phyloP scores from a whole-genome alignment of 2,888 invertebrate species.

The Dynastes grantii region DNA sequence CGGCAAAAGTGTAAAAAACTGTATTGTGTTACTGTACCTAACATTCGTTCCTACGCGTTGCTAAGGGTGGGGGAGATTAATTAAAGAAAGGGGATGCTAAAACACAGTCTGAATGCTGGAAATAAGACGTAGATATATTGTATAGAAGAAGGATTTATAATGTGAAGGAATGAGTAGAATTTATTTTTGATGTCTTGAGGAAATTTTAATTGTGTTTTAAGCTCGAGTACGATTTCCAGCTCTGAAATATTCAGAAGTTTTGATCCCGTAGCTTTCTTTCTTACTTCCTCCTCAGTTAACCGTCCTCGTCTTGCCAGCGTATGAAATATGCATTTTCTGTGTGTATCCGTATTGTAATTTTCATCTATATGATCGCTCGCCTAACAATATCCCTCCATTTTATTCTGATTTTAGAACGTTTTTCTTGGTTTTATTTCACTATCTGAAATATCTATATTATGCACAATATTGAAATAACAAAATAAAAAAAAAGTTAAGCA shows the following conservation, averaged over 20 bases:
- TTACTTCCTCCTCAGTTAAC: slow-evolving; percentile 25
- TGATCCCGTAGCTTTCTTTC: slow-evolving; percentile 51
- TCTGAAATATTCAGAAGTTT: slow-evolving; percentile 54
- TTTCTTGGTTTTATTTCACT: background rate
- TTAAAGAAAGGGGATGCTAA: slow-evolving; percentile 71
- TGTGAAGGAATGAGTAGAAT: slow-evolving; percentile 68
- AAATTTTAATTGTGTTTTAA: slow-evolving; percentile 66
- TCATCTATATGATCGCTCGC: slow-evolving; percentile 34
- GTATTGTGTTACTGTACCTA: slow-evolving; percentile 69
- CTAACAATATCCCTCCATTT: slow-evolving; percentile 33
- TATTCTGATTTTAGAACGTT: slow-evolving; percentile 23
- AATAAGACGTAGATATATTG: slow-evolving; percentile 71
- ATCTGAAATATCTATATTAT: background rate
- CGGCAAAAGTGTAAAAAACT: slow-evolving; percentile 68
- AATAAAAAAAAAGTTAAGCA: no score
- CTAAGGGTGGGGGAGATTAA: slow-evolving; percentile 69
- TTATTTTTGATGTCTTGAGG: slow-evolving; percentile 68
- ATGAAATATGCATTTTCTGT: slow-evolving; percentile 52
- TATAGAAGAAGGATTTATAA: slow-evolving; percentile 71
- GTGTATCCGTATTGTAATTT: slow-evolving; percentile 45
- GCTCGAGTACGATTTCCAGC: slow-evolving; percentile 53
- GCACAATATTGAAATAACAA: no score
- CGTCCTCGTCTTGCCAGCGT: slow-evolving; percentile 40
- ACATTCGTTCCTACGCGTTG: slow-evolving; percentile 70
- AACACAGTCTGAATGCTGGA: slow-evolving; percentile 69